Conservation (phyloP, 2,888 invertebrate species). For the Oxystoma pomonae region DNA sequence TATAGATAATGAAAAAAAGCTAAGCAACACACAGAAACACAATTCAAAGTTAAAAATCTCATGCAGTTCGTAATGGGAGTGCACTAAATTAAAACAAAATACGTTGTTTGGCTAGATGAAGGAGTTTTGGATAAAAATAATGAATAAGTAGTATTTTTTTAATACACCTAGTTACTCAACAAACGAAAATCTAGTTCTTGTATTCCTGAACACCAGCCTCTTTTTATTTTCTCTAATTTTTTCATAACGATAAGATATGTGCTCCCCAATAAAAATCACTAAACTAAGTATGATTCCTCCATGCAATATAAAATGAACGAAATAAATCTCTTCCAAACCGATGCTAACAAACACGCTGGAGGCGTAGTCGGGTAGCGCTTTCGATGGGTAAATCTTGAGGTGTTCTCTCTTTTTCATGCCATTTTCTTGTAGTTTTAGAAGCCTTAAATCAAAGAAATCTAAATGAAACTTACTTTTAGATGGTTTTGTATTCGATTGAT, state of each 20-base stretch:
- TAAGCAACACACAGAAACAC: too few relatives aligned
- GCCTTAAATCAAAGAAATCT: neutral
- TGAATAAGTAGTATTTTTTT: too few relatives aligned
- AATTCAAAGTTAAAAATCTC: too few relatives aligned
- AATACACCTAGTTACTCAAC: too few relatives aligned
- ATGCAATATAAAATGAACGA: neutral
- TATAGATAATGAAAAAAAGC: too few relatives aligned
- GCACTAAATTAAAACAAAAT: too few relatives aligned
- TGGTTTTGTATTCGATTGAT: too few relatives aligned
- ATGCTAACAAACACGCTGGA: slow-evolving; percentile 1
- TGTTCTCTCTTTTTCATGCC: neutral
- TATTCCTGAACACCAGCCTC: neutral
- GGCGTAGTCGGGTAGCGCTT: neutral
- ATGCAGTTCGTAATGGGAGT: too few relatives aligned
- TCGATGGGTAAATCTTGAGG: neutral
- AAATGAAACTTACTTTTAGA: neutral
- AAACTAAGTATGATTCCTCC: neutral
- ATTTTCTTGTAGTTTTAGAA: neutral
- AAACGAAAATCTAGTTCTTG: neutral
- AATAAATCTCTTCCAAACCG: neutral
- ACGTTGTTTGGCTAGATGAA: too few relatives aligned
- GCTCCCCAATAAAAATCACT: neutral
- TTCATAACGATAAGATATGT: neutral
- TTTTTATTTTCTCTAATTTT: neutral
- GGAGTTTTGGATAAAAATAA: too few relatives aligned